Percentiles rank a stretch among this genome's conserved stretches.
Evolutionary conservation across 2,888 invertebrate genomes (phyloP).

Genomic region (Hydrotaea diabolus): DNA sequence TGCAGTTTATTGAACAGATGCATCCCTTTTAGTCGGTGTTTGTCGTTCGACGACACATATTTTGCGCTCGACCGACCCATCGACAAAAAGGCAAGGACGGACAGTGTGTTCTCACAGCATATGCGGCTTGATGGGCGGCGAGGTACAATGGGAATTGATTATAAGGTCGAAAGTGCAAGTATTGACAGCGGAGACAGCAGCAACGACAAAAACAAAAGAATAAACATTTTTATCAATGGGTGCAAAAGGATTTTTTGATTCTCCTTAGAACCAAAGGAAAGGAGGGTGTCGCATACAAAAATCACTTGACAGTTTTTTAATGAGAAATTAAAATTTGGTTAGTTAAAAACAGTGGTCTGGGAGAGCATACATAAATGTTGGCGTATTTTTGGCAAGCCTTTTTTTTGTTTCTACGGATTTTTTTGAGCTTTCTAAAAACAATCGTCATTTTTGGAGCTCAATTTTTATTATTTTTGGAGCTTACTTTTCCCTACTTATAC

Average conservation of each 20-base stretch:
- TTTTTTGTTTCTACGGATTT: too few species aligned
- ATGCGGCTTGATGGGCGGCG: neutral
- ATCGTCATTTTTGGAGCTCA: too few species aligned
- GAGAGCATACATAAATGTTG: too few species aligned
- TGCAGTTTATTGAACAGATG: conserved; percentile 49
- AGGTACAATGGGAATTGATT: conserved; percentile 48
- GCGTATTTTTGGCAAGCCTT: too few species aligned
- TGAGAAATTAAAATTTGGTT: neutral
- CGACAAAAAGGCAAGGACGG: neutral
- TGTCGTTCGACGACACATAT: conserved; percentile 4
- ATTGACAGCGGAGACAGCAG: neutral
- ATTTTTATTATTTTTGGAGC: too few species aligned
- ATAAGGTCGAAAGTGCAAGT: conserved; percentile 47
- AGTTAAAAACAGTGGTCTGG: neutral
- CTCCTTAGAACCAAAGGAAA: neutral
- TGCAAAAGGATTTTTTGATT: too few species aligned
- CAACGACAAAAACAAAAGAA: neutral
- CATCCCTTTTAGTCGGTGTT: neutral
- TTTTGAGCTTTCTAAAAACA: too few species aligned
- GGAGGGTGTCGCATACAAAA: neutral
- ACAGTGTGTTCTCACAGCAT: conserved; percentile 41
- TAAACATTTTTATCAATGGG: neutral
- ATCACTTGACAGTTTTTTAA: neutral
- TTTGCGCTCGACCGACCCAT: conserved; percentile 11
- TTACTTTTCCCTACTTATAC: too few species aligned